Evolutionary conservation across 1,140 invertebrate genomes (phyloP), one percentile per base, ranked within the genome.

Genomic region (Bathynomus jamesi): DNA sequence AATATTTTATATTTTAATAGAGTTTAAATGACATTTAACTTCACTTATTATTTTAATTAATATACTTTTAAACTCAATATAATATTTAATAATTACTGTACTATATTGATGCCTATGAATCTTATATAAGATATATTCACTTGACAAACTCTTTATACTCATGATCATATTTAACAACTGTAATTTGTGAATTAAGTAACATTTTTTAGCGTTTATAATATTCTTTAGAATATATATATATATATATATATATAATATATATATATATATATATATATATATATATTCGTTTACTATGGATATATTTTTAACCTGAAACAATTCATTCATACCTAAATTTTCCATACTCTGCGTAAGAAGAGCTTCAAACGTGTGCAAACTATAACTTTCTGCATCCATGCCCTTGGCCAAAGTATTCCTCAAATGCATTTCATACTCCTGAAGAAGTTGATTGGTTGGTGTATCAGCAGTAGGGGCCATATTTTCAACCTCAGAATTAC

Each of bases 361-460:
- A 62, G 93, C 92, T 84, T 96, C 93, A 80, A 96, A 96, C 0
- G 93, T 95, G 80, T 96, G 93, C 72, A 96, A 83, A 81, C 92
- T 94, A 82, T 95, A 95, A 79, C 92, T 95, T 83, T 95, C 93
- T 60, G 93, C 93, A 80, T 95, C 94, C 90, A 95, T 93, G 74
- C 93, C 94, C 81, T 95, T 94, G 78, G 93, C 94, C 72, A 96
- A 85, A 1, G 94, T 94, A 82, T 96, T 96, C 64, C 94, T 84
- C 60, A 96, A 85, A 83, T 96, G 93, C 89, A 95, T 93, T 85
- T 97, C 95, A 82, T 97, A 96, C 84, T 96, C 94, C 67, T 95
- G 85, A 4, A 95, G 85, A 0, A 95, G 85, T 32, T 92, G 85
- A 68, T 91, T 92, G 11, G 92, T 94, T 10, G 93, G 92, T 17